Evolutionary conservation across 2,113 vertebrate genomes (phyloP), one percentile per base, ranked within the genome.

Genomic region (Microcebus murinus): DNA sequence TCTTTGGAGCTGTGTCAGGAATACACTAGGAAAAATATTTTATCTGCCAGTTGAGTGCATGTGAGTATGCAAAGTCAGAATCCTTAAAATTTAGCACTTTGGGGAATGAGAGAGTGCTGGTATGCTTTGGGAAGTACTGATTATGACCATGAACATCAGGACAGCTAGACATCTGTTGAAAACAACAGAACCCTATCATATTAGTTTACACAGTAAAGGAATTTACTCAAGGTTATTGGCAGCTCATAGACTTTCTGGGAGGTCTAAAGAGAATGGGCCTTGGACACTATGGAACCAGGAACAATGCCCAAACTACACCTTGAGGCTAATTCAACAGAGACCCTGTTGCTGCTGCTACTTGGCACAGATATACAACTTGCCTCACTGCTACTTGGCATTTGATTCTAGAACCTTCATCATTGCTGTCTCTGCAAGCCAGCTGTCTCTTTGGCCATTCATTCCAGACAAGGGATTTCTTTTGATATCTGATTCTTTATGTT

Each of bases 1-100:
- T 76, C 50, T 87, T 70, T 90, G 71, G n/a, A 95, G 34, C 27
- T 84, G 2, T 91, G 42, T 88, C 31, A 57, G 52, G n/a, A 96
- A 57, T 74, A 68, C 2, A 74, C 29, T 65, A 57, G 36, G 68
- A 92, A 95, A 73, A 87, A 42, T 6, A 61, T 36, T 74, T 91
- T 84, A 81, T 74, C 36, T 27, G 50, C 45, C 34, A 65, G 36
- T 27, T 68, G 61, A 82, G n/a, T 73, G 34, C 3, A 57, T 36
- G 3, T 59, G 42, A 94, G 25, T 34, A 79, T 42, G 9, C 25
- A 95, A 63, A 91, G 39, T 93, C 42, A 87, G 25, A 80, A 67
- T 87, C 68, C 27, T 79, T 23, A 95, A 79, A 68, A 18, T 52
- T 87, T n/a, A 93, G 59, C 48, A 39, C 45, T 83, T 68, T 50